Evolutionary conservation across 1,140 invertebrate species (phyloP).

Genomic region (Cecropterus lyciades): DNA sequence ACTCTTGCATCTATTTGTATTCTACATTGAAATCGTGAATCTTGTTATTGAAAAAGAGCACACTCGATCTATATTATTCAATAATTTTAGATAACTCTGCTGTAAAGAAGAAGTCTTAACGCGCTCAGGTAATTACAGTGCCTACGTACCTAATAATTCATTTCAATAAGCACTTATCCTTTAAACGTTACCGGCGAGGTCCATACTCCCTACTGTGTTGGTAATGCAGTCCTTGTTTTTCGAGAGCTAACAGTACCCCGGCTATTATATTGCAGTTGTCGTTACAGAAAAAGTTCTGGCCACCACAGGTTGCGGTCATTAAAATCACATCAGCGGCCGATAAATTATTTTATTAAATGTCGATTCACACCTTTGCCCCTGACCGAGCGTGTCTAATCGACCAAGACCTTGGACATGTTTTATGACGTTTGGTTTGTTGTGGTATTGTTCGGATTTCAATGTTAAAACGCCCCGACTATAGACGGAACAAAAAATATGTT

Average conservation of each 20-base stretch:
- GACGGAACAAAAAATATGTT: neutral
- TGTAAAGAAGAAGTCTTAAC: constrained; percentile 2
- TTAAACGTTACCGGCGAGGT: neutral
- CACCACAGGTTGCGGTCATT: constrained; percentile 56
- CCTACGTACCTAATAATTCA: constrained; percentile 16
- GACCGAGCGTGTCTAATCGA: constrained; percentile 59
- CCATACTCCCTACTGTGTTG: constrained; percentile 3
- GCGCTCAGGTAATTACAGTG: constrained; percentile 17
- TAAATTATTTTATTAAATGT: constrained; percentile 79
- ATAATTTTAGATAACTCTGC: neutral
- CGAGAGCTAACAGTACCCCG: constrained; percentile 50
- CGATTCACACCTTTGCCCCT: constrained; percentile 73
- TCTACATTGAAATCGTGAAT: no score
- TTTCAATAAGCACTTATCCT: constrained; percentile 24
- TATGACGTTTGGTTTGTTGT: constrained; percentile 44
- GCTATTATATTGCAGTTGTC: constrained; percentile 48
- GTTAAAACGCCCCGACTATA: constrained; percentile 16
- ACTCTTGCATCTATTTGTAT: no score
- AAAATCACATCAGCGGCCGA: constrained; percentile 72
- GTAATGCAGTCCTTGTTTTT: constrained; percentile 33
- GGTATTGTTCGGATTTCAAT: constrained; percentile 39
- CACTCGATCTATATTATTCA: no score
- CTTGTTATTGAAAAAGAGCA: no score
- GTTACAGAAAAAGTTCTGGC: constrained; percentile 48
- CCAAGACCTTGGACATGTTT: constrained; percentile 50